A percentile compares a stretch with the other conserved stretches of the same genome.
Evolutionary conservation across 2,113 vertebrate genomes (phyloP).

Genomic region (Rissa tridactyla): DNA sequence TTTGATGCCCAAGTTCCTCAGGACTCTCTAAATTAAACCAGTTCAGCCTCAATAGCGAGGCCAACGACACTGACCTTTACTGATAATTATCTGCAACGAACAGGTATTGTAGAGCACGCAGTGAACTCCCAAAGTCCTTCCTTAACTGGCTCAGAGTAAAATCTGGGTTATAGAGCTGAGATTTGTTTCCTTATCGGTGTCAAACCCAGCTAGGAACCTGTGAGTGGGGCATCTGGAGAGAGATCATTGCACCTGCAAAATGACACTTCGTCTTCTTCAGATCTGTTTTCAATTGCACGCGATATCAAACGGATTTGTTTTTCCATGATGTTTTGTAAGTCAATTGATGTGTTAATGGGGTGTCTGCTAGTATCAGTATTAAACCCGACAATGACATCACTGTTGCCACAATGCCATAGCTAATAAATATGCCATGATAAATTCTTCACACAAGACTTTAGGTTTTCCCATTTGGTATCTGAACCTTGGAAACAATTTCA

Average conservation of each 20-base stretch:
- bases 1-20: not conserved
- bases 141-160: not conserved
- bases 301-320: fast-evolving
- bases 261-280: not conserved
- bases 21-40: conserved; percentile 35
- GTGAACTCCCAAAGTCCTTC: not conserved
- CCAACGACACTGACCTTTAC: not conserved
- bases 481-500: not conserved
- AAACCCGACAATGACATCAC: not conserved
- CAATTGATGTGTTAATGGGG: not conserved
- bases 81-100: not conserved
- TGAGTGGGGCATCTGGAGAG: not conserved
- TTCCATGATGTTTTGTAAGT: not conserved
- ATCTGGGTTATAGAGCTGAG: conserved; percentile 17
- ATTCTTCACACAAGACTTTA: not conserved
- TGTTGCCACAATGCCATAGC: not conserved
- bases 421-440: not conserved
- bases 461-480: not conserved
- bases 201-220: not conserved
- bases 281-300: fast-evolving
- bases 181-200: not conserved
- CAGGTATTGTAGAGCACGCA: not conserved
- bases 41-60: conserved; percentile 13
- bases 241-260: not conserved
- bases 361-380: no score